phyloP scores from a whole-genome alignment of 2,888 invertebrate genomes.

The Acrocera orbiculus region DNA sequence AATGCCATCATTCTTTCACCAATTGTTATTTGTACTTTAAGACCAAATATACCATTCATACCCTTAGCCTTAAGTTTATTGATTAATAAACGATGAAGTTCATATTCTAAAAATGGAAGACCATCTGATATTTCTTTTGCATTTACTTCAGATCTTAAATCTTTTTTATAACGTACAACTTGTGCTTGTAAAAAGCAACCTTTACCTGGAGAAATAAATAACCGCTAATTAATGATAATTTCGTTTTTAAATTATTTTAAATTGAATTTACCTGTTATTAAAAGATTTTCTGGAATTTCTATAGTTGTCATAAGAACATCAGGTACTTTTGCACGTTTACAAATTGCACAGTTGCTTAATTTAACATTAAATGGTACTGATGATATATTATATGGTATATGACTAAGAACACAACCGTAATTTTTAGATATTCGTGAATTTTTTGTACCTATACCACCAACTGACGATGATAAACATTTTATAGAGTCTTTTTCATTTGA shows the following conservation, averaged over 20 bases:
- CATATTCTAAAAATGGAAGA: conserved; percentile 89
- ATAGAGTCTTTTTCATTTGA: neutral
- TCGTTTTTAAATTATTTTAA: neutral
- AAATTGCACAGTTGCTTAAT: conserved; percentile 52
- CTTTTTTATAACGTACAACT: conserved; percentile 59
- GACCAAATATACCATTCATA: conserved; percentile 84
- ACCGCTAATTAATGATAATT: too few relatives aligned
- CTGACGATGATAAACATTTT: conserved; percentile 19
- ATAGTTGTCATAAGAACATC: conserved; percentile 81
- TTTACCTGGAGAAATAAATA: neutral
- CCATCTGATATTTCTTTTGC: conserved; percentile 91
- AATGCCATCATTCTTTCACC: conserved; percentile 80
- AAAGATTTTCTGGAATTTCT: conserved; percentile 60
- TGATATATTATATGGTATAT: conserved; percentile 66
- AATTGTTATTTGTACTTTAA: conserved; percentile 62
- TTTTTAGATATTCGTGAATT: conserved; percentile 1
- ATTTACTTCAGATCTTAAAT: conserved; percentile 63
- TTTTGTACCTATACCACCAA: neutral
- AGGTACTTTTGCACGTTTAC: conserved; percentile 68
- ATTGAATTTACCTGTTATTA: conserved; percentile 36
- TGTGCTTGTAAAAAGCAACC: conserved; percentile 52
- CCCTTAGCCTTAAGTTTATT: conserved; percentile 86
- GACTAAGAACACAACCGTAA: conserved; percentile 36
- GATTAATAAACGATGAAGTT: conserved; percentile 75
- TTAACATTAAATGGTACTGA: conserved; percentile 57